Evolutionary conservation across 2,888 invertebrate species (phyloP).

Genomic region (Mesorhabditis belari): DNA sequence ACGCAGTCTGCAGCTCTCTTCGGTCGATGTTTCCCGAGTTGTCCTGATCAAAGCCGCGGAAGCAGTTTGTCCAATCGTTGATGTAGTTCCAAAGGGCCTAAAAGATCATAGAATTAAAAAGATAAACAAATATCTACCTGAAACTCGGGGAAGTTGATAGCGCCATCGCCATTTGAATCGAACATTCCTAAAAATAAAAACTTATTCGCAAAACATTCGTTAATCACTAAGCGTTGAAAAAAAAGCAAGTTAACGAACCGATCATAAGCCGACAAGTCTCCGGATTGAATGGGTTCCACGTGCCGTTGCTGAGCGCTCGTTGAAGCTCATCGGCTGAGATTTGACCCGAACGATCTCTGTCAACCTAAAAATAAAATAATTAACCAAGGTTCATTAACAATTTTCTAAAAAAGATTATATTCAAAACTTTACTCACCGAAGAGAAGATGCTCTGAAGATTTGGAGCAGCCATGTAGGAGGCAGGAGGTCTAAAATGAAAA

Average conservation of each 20-base stretch:
- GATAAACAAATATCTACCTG: slow-evolving; percentile 56
- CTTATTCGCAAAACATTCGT: neutral
- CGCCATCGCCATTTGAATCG: slow-evolving; percentile 79
- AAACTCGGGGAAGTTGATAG: slow-evolving; percentile 88
- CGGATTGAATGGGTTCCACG: slow-evolving; percentile 94
- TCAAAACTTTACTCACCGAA: slow-evolving; percentile 27
- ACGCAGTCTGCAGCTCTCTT: slow-evolving; percentile 78
- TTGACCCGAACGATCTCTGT: slow-evolving; percentile 31
- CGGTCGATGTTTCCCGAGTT: slow-evolving; percentile 80
- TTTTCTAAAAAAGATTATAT: slow-evolving; percentile 1
- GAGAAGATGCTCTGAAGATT: slow-evolving; percentile 27
- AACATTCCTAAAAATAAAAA: slow-evolving; percentile 67
- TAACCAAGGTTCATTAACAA: slow-evolving; percentile 1
- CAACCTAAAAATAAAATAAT: neutral
- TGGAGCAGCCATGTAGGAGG: neutral
- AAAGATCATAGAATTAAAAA: neutral
- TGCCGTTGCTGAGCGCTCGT: slow-evolving; percentile 81
- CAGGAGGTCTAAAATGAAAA: neutral
- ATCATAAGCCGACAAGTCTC: slow-evolving; percentile 94
- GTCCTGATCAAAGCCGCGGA: slow-evolving; percentile 85
- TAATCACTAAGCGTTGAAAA: neutral
- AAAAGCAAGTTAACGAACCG: slow-evolving; percentile 62
- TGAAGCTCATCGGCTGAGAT: slow-evolving; percentile 37
- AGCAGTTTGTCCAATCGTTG: slow-evolving; percentile 93
- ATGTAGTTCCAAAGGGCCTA: slow-evolving; percentile 89